Evolutionary conservation across 1,140 invertebrate species (phyloP), one percentile per base, ranked within the genome.

Genomic region (Drosophila burlai): DNA sequence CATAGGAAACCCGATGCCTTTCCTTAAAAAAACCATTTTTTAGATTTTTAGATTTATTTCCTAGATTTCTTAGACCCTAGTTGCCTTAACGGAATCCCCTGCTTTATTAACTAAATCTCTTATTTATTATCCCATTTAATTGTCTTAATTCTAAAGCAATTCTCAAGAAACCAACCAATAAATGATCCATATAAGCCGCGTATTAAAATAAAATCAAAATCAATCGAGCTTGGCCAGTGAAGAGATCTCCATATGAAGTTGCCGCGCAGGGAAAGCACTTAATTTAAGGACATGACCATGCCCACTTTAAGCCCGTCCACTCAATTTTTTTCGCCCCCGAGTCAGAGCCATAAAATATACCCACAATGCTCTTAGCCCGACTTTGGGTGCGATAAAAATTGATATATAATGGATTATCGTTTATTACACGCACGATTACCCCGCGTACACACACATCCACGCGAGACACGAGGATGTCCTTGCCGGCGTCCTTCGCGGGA

Each of bases 381-480:
- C 67, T 67, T 77, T 60, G 73, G 57, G 75, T 77, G 63, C 74
- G 74, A 77, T 77, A 77, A 77, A 77, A 77, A 77, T 77, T 77
- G 75, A 77, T 77, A 77, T 77, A 77, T 77, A 77, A 77, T 77
- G 75, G 75, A 77, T 77, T 77, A 77, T 77, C 74, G 64, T 68
- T 78, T 78, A 78, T 78, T 78, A 78, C 75, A 78, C 75, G 74
- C 75, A 61, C 75, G 75, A 78, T 78, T 77, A 77, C 75, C 58
- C 55, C 63, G 15, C 38, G 6, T 31, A n/a, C 13, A n/a, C 13
- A 71, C 21, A 29, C 36, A 47, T 5, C n/a, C 24, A 66, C 13
- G 8, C 26, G 21, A 18, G 18, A 61, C 18, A 24, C n/a, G 67
- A 45, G 21, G n/a, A 49, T 73, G 71, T 76, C 74, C 74, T 76